Percentiles rank a stretch among this genome's conserved stretches.
These are phyloP conservation scores for Caenorhabditis imperialis DNA, from an alignment of 2,888 invertebrate species.

Conservation along the genomic window DNA sequence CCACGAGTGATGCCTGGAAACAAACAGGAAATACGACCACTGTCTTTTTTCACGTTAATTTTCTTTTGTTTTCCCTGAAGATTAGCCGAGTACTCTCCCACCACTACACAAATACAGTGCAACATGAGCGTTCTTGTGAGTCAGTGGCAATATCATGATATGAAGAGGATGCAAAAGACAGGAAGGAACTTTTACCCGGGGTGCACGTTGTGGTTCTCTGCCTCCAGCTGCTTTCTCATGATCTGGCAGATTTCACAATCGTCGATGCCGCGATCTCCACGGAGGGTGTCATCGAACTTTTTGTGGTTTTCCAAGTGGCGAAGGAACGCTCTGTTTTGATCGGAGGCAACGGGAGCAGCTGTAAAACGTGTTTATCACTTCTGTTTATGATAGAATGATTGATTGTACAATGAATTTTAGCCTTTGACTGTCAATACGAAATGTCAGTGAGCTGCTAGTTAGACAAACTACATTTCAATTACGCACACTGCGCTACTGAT, in stretches of 20 bases:
- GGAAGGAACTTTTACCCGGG: slow-evolving; percentile 35
- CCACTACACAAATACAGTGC: slow-evolving; percentile 16
- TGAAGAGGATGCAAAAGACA: not conserved
- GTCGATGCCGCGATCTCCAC: slow-evolving; percentile 52
- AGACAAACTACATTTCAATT: slow-evolving; percentile 19
- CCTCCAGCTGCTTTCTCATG: slow-evolving; percentile 51
- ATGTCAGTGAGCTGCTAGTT: slow-evolving; percentile 41
- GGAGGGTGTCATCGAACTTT: slow-evolving; percentile 65
- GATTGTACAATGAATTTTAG: slow-evolving; percentile 7
- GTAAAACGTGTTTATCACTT: too few relatives aligned
- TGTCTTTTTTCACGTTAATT: slow-evolving; percentile 30
- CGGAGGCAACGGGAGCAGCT: slow-evolving; percentile 46
- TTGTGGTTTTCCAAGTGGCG: slow-evolving; percentile 64
- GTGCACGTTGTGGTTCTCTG: slow-evolving; percentile 29
- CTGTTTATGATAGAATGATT: slow-evolving; percentile 30
- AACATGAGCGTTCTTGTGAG: slow-evolving; percentile 21
- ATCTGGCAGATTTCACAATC: slow-evolving; percentile 61
- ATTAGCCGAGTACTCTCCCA: slow-evolving; percentile 13
- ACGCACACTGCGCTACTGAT: slow-evolving; percentile 12
- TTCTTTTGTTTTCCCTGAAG: slow-evolving; percentile 27
- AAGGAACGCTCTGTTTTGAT: slow-evolving; percentile 61
- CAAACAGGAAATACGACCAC: slow-evolving; percentile 8
- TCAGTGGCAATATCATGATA: slow-evolving; percentile 5
- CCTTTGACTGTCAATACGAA: not conserved
- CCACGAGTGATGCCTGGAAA: slow-evolving; percentile 35